Conservation (phyloP, 2,888 invertebrate species). For the Ernsta delagoae region DNA sequence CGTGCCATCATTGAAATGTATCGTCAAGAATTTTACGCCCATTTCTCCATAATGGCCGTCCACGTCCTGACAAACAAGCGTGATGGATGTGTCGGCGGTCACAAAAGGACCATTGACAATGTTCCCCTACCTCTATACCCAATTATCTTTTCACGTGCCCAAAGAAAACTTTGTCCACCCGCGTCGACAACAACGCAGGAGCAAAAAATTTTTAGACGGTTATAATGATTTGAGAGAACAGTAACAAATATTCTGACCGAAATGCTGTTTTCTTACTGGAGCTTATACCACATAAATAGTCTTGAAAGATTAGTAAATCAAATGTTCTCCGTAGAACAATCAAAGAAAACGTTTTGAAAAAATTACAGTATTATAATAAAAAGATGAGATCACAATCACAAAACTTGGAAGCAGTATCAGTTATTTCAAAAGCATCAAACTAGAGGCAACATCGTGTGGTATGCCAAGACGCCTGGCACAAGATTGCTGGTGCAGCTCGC, state of each 20-base stretch:
- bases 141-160: slow-evolving; percentile 64
- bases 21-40: slow-evolving; percentile 72
- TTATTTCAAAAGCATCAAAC: slow-evolving; percentile 58
- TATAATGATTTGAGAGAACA: slow-evolving; percentile 21
- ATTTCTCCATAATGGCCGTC: slow-evolving; percentile 70
- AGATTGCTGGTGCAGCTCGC: slow-evolving; percentile 66
- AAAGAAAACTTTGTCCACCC: slow-evolving; percentile 61
- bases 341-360: background rate
- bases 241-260: background rate
- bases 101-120: slow-evolving; percentile 72
- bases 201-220: slow-evolving; percentile 48
- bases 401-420: background rate
- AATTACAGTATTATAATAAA: no score
- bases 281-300: background rate
- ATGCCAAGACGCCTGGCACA: slow-evolving; percentile 56
- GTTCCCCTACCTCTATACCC: slow-evolving; percentile 55
- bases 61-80: slow-evolving; percentile 62
- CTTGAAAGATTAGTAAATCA: background rate
- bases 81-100: slow-evolving; percentile 73
- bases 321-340: background rate
- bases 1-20: slow-evolving; percentile 63
- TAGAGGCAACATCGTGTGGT: slow-evolving; percentile 51
- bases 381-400: no score
- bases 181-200: slow-evolving; percentile 48
- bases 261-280: background rate